These are phyloP conservation scores for Montipora sp. DNA, from an alignment of 64 coral and sea anemone genomes.

Conservation along the genomic window DNA sequence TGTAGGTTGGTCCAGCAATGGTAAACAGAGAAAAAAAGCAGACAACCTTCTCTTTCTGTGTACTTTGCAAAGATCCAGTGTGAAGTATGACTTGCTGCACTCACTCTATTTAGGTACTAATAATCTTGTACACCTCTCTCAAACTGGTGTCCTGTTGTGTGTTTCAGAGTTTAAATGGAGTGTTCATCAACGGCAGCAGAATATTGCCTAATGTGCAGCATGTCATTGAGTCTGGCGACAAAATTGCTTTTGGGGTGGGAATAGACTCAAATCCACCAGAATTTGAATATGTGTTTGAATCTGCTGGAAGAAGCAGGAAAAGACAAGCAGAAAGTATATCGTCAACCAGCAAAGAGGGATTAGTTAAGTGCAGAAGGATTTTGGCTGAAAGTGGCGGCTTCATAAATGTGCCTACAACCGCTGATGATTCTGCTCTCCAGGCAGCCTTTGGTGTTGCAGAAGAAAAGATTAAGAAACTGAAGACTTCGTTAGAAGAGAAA, in stretches of 20 bases:
- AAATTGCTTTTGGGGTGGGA: conserved; percentile 88
- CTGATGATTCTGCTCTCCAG: conserved; percentile 20
- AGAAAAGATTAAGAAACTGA: conserved; percentile 85
- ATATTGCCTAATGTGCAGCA: conserved; percentile 62
- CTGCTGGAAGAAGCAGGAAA: conserved; percentile 68
- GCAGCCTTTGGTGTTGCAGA: conserved; percentile 86
- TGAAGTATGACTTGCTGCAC: not conserved
- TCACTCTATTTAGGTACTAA: not conserved
- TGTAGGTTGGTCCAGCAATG: too few relatives aligned
- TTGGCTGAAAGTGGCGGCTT: conserved; percentile 69
- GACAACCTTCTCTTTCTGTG: too few relatives aligned
- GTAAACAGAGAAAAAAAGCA: too few relatives aligned
- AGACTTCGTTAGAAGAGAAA: conserved; percentile 72
- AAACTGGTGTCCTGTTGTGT: not conserved
- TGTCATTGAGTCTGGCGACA: conserved; percentile 77
- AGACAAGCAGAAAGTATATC: conserved; percentile 56
- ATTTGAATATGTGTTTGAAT: conserved; percentile 97
- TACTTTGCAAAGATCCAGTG: too few relatives aligned
- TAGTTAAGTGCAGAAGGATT: conserved; percentile 67
- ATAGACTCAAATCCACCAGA: conserved; percentile 86
- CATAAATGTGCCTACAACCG: conserved; percentile 29
- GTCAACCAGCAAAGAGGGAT: conserved; percentile 19
- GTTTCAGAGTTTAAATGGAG: conserved; percentile 96
- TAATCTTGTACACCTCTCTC: too few relatives aligned
- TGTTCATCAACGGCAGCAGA: conserved; percentile 87